Base-by-base conservation (phyloP, 2,888 invertebrate genomes). In the Acanthoscelides obtectus region DNA sequence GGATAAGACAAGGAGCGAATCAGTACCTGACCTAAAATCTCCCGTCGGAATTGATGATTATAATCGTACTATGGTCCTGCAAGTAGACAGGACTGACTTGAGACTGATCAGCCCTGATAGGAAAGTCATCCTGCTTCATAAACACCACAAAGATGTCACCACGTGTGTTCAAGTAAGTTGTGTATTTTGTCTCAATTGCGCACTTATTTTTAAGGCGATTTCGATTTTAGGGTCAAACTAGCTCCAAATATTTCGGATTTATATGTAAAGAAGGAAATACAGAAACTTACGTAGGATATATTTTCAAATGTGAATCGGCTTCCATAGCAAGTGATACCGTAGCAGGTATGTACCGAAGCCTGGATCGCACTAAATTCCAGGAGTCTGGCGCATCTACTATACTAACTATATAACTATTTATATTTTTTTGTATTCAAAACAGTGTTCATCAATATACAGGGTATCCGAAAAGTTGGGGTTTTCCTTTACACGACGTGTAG, bases 31-130 rank as follows among this genome's bases (percentile, higher is more conserved):
- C n/a, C 19, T 69, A 20, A 77, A 75, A 66, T 69, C 73, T 1
- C 68, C 74, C 2, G 78, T 79, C 0, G 80, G 81, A 22, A 74
- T 82, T 27, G 84, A 85, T 66, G 94, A 95, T 76, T 94, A 94
- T 80, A 97, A 97, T 85, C 89, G 97, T 67, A 97, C 97, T 0
- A 98, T 98, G 97, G 90, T 98, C 64, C 93, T 98, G 82, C 92
- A 92, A 88, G 94, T 98, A 6, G 97, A 96, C 5, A 89, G 94
- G 67, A 90, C 91, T 22, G 97, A 98, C 83, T 87, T 98, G 17
- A 90, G 96, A 67, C 89, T 98, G 4, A 97, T 98, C 76, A 97
- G 96, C 80, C 96, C 97, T 0, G 97, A 98, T 83, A 90, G 95
- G 72, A 98, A 98, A 81, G 93, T 94, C 80, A 92, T 96, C 17